These are phyloP conservation scores for Pinna nobilis DNA, from an alignment of 1,140 invertebrate genomes.

Conservation along the genomic window DNA sequence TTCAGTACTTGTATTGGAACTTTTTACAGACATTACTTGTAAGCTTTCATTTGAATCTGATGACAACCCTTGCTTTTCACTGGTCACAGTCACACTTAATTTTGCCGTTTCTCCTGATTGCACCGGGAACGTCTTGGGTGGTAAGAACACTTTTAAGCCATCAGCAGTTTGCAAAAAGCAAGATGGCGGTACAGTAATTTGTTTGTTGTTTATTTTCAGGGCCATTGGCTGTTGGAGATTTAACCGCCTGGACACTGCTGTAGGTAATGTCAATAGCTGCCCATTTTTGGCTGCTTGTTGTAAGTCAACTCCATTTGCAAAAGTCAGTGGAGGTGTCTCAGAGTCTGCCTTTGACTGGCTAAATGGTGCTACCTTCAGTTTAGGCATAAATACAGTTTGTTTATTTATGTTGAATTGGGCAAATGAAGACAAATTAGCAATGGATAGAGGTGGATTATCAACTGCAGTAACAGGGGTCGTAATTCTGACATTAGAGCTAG, in stretches of 20 bases:
- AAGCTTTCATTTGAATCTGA: constrained; percentile 8
- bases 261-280: constrained; percentile 64
- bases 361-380: constrained; percentile 30
- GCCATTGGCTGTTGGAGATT: constrained; percentile 62
- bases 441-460: not conserved
- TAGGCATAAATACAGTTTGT: constrained; percentile 22
- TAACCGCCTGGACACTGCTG: constrained; percentile 58
- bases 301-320: not conserved
- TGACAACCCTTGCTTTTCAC: constrained; percentile 52
- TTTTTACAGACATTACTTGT: constrained; percentile 16
- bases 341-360: not conserved
- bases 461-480: not conserved
- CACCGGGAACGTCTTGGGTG: constrained; percentile 65
- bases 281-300: constrained; percentile 39
- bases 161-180: constrained; percentile 63
- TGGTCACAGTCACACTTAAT: constrained; percentile 56
- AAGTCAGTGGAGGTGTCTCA: not conserved
- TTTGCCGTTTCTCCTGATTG: constrained; percentile 53
- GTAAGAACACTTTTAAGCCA: constrained; percentile 65
- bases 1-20: not conserved
- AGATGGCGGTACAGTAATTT: constrained; percentile 64
- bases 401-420: not conserved
- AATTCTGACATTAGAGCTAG: not conserved
- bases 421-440: constrained; percentile 1
- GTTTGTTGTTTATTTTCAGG: constrained; percentile 65